phyloP scores from a whole-genome alignment of 2,113 vertebrate genomes.

The Thalassarche chlororhynchos region DNA sequence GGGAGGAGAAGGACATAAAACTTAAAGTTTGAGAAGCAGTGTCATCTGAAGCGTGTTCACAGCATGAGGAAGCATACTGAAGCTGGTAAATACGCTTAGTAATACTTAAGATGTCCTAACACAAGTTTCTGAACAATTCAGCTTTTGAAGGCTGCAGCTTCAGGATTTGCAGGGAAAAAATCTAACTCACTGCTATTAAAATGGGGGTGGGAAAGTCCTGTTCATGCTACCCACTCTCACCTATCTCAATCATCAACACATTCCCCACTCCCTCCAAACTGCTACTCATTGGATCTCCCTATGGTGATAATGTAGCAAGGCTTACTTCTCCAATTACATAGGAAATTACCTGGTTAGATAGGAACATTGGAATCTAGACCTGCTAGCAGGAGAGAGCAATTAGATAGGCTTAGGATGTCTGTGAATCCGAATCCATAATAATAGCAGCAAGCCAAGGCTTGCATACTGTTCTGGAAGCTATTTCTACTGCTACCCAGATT shows the following conservation, averaged over 20 bases:
- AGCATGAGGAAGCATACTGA: not conserved
- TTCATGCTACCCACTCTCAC: not conserved
- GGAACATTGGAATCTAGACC: not conserved
- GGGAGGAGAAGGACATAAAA: not conserved
- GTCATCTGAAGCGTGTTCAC: not conserved
- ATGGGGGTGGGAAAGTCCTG: not conserved
- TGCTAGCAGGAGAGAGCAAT: not conserved
- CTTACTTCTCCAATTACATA: not conserved
- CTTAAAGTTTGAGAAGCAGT: not conserved
- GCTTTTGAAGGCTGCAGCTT: not conserved
- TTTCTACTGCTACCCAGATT: not conserved
- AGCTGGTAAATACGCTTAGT: not conserved
- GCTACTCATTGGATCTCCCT: not conserved
- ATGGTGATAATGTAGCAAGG: not conserved
- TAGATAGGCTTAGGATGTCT: not conserved
- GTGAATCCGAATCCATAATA: not conserved
- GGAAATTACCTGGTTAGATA: not conserved
- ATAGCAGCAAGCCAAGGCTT: not conserved
- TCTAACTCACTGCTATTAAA: not conserved
- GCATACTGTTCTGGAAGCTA: not conserved
- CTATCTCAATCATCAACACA: not conserved
- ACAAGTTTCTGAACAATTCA: not conserved
- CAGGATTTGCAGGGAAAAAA: not conserved
- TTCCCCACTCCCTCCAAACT: not conserved
- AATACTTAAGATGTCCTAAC: not conserved